Evolutionary conservation across 2,113 vertebrate genomes (phyloP).

Genomic region (Neoarius graeffei): DNA sequence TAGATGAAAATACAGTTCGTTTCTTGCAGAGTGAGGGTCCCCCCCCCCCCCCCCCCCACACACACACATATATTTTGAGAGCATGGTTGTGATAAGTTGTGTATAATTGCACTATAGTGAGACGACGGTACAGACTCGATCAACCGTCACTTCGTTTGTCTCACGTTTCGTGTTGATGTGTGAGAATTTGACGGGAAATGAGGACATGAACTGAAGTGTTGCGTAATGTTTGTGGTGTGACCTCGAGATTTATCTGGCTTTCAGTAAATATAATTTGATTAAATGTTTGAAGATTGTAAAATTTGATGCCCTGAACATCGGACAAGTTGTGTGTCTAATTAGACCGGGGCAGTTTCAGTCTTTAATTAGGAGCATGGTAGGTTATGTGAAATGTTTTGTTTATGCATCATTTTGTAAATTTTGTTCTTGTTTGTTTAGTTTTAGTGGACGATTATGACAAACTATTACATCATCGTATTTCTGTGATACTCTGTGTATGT

Average conservation of each 20-base stretch:
- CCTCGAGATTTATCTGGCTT: too few species aligned
- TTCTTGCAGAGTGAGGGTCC: too few species aligned
- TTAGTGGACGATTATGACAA: background rate
- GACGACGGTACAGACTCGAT: background rate
- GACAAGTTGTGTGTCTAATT: background rate
- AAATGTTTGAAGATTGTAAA: too few species aligned
- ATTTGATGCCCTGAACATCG: too few species aligned
- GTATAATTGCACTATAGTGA: background rate
- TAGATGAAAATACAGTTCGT: too few species aligned
- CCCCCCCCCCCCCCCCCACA: too few species aligned
- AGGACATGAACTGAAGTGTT: background rate
- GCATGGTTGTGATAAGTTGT: background rate
- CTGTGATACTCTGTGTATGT: background rate
- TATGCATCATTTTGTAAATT: background rate
- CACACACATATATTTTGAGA: too few species aligned
- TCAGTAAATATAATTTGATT: too few species aligned
- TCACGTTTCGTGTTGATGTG: background rate
- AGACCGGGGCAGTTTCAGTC: background rate
- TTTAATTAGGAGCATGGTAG: background rate
- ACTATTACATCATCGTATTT: background rate
- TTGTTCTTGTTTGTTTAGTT: background rate
- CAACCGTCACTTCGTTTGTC: background rate
- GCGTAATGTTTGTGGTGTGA: too few species aligned
- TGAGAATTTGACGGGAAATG: background rate
- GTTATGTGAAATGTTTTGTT: background rate